Evolutionary conservation across 2,113 vertebrate species (phyloP).

Genomic region (Nesogale talazaci): DNA sequence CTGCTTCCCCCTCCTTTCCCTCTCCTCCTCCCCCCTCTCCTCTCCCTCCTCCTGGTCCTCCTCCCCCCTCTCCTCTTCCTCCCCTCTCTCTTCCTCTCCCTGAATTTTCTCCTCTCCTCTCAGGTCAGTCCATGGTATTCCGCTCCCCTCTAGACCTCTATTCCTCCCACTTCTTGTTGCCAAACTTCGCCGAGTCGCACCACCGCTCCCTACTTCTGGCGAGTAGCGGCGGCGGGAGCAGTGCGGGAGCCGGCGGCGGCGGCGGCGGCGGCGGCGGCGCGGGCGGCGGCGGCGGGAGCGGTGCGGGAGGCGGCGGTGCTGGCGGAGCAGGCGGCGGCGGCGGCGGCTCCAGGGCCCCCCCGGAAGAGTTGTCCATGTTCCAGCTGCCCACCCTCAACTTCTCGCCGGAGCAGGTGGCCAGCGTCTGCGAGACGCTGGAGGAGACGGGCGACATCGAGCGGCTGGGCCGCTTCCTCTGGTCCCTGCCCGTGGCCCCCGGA

Average conservation of each 20-base stretch:
- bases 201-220: slow-evolving; percentile 96
- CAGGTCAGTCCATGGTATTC: slow-evolving; percentile 99
- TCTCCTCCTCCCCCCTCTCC: slow-evolving; percentile 85
- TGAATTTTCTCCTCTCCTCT: slow-evolving; percentile 92
- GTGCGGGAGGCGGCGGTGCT: slow-evolving; percentile 88
- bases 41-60: slow-evolving; percentile 79
- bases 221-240: slow-evolving; percentile 89
- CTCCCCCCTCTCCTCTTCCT: slow-evolving; percentile 76
- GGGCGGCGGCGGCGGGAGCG: slow-evolving; percentile 86
- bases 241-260: slow-evolving; percentile 85
- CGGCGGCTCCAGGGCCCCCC: slow-evolving; percentile 91
- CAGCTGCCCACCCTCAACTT: slow-evolving; percentile 99
- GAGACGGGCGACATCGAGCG: slow-evolving; percentile 99
- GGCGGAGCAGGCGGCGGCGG: slow-evolving; percentile 91
- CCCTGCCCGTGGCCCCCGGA: slow-evolving; percentile 98
- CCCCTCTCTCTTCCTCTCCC: slow-evolving; percentile 90
- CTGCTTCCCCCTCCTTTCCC: slow-evolving; percentile 84
- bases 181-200: slow-evolving; percentile 96
- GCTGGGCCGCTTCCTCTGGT: slow-evolving; percentile 99
- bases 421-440: slow-evolving; percentile 99
- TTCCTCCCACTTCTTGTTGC: slow-evolving; percentile 99
- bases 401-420: slow-evolving; percentile 99
- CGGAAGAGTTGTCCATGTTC: slow-evolving; percentile 99
- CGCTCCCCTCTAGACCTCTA: slow-evolving; percentile 99
- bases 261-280: slow-evolving; percentile 88